Evolutionary conservation across 2,888 invertebrate species (phyloP), one percentile per base, ranked within the genome.

Genomic region (Congeria kusceri): DNA sequence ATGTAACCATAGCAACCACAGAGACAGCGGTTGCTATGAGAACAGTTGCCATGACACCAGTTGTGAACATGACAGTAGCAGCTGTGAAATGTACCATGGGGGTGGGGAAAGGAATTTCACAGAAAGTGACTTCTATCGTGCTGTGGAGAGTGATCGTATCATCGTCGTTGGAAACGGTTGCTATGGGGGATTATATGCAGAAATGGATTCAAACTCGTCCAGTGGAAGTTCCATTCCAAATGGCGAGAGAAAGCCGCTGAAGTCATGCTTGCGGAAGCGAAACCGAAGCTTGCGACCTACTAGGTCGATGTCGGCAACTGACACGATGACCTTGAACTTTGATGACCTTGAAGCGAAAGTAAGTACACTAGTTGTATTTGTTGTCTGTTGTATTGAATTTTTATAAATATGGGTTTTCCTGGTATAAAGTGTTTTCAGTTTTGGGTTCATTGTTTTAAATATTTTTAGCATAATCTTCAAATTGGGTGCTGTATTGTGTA

Each of bases 201-300:
- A 53, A 20, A 27, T 76, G 44, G 87, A 87, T 67, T 86, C 87
- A 15, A 84, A 85, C 11, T 86, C 86, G 0, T 83, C 83, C 0
- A 86, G 81, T 61, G 83, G 84, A 11, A 85, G 87, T 66, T 79
- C 81, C n/a, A 79, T 82, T 23, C 84, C 84, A n/a, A 86, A 87
- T 63, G 65, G 78, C 23, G 86, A 86, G 65, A 81, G 88, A 53
- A 90, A 90, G 63, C 91, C 91, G 15, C 77, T 91, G n/a, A 91
- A 91, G 65, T 91, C 91, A n/a, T 91, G 91, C 75, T 78, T 90
- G 65, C 77, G 90, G 27, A 90, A 90, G 70, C 78, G 76, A 67
- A 83, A 80, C 47, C 73, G 86, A 28, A 87, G 84, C 25, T 64
- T 86, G 59, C 77, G 86, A 66, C 25, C 53, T 23, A 84, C 88